Evolutionary conservation across 2,113 vertebrate genomes (phyloP).

Genomic region (Channa maculata): DNA sequence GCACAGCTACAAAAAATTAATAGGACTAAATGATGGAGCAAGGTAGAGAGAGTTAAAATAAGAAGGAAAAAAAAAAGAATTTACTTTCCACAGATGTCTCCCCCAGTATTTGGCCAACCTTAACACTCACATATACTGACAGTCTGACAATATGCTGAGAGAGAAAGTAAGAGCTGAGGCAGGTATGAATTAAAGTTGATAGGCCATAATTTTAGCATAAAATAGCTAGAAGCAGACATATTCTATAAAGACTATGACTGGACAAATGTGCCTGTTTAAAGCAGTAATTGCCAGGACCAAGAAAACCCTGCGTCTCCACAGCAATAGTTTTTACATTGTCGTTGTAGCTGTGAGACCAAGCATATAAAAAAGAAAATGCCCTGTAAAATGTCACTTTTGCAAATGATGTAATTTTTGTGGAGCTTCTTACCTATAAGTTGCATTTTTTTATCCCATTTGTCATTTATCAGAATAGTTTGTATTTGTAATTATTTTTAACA

Average conservation of each 20-base stretch:
- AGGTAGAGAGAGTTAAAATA: conserved; percentile 6
- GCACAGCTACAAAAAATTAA: conserved; percentile 45
- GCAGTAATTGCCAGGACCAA: not conserved
- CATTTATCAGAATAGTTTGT: too few relatives aligned
- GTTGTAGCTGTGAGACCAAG: too few relatives aligned
- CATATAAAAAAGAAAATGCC: too few relatives aligned
- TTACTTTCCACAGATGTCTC: not conserved
- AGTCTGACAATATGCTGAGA: not conserved
- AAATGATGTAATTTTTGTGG: too few relatives aligned
- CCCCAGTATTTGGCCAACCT: not conserved
- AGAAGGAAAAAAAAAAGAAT: not conserved
- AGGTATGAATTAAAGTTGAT: conserved; percentile 27
- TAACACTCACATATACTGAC: not conserved
- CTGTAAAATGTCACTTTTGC: too few relatives aligned
- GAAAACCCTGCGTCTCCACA: too few relatives aligned
- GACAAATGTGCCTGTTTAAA: not conserved
- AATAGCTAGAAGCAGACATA: not conserved
- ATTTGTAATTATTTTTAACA: too few relatives aligned
- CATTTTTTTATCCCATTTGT: too few relatives aligned
- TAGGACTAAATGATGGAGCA: conserved; percentile 31
- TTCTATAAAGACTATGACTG: conserved; percentile 3
- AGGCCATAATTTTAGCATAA: conserved; percentile 4
- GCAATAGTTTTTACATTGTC: too few relatives aligned
- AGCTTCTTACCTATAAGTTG: too few relatives aligned
- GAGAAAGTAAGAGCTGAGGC: not conserved